Base-by-base conservation (phyloP, 30 jellyfish, hydroid and myxozoan genomes). In the Phacellophora camtschatica region DNA sequence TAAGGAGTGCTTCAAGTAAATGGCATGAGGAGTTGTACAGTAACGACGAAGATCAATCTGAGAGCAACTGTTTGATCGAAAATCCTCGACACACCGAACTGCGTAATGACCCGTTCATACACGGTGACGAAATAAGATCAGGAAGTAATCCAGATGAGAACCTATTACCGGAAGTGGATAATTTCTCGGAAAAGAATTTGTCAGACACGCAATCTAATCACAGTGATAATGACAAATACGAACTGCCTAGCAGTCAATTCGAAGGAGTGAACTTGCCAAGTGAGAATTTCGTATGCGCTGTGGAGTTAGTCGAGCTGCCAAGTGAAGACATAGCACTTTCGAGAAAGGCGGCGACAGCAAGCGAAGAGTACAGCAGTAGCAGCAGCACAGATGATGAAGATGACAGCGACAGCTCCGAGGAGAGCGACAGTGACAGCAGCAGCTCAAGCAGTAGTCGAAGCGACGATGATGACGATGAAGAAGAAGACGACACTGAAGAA, bases 391-490 rank as follows among this genome's bases (percentile, higher is more conserved):
- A 62, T 10, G 81, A 65, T 39, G 79, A 45, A 9, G 82, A 77
- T 8, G 77, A 57, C 32, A 61, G 61, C 5, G 88, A 77, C 61
- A 46, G 20, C 19, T 65, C 39, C 48, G 86, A 77, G 64, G 49
- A 65, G 15, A 74, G 39, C 74, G 63, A 82, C 75, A 42, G 82
- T 11, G 81, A 61, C 5, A n/a, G 81, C 10, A 82, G 63, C 72
- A 37, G 78, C 13, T 81, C 62, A 37, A 77, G 74, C 73, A 77
- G 90, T 36, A 48, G 82, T 82, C 62, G 82, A 24, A 63, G 81
- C 51, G 61, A 82, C 41, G 63, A 82, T 33, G 74, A 68, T 2
- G 63, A 65, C 34, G 90, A 61, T 27, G 78, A 48, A 32, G 74
- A 63, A 4, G 82, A 63, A 7, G 74, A 63, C 35, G 75, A 62